Evolutionary conservation across 2,888 invertebrate species (phyloP).

Genomic region (Heteromurus nitidus): DNA sequence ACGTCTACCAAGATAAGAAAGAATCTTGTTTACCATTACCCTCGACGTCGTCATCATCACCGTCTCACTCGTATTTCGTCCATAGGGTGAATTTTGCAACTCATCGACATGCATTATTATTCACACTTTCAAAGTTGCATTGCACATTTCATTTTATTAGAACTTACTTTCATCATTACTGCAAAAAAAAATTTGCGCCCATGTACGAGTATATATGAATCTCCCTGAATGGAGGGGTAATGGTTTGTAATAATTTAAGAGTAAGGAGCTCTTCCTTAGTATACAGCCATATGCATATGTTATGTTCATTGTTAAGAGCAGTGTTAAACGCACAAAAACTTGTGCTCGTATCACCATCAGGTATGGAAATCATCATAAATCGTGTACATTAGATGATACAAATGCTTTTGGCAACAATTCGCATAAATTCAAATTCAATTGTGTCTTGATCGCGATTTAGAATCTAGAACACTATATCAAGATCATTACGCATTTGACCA

Average conservation of each 20-base stretch:
- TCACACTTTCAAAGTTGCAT: constrained; percentile 41
- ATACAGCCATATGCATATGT: background rate
- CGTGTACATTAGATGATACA: too few relatives aligned
- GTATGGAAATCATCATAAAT: too few relatives aligned
- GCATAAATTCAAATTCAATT: constrained; percentile 21
- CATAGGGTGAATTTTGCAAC: constrained; percentile 44
- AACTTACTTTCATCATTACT: constrained; percentile 11
- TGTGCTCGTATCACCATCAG: too few relatives aligned
- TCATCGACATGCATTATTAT: constrained; percentile 36
- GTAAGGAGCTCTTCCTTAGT: background rate
- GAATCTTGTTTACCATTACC: constrained; percentile 34
- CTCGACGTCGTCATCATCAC: too few relatives aligned
- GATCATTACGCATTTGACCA: constrained; percentile 27
- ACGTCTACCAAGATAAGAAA: constrained; percentile 56
- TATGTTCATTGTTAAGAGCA: too few relatives aligned
- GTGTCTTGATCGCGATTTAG: constrained; percentile 9
- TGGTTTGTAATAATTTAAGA: background rate
- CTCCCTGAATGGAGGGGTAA: background rate
- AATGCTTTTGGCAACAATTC: constrained; percentile 37
- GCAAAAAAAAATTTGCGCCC: too few relatives aligned
- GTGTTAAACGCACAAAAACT: too few relatives aligned
- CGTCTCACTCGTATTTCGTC: constrained; percentile 44
- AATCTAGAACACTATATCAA: constrained; percentile 36
- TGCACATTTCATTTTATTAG: constrained; percentile 25
- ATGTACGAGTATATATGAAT: too few relatives aligned